Percentiles rank a stretch among this genome's conserved stretches.
Evolutionary conservation across 2,797 vertebrate species (phyloP).

Genomic region (Hapalemur alaotrensis): DNA sequence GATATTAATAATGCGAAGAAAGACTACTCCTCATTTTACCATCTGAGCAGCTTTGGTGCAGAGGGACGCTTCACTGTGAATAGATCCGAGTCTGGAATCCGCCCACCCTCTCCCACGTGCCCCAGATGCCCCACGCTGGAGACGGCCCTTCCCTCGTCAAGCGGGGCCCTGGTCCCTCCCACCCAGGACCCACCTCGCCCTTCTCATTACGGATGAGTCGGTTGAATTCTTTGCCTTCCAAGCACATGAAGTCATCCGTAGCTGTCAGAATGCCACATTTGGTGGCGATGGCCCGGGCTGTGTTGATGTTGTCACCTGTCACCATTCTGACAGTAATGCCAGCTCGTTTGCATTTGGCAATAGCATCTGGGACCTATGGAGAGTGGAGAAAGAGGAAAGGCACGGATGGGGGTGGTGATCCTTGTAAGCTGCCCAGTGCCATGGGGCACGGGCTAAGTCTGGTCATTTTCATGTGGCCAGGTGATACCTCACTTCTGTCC

Average conservation of each 20-base stretch:
- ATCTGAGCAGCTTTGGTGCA: background rate
- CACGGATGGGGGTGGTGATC: background rate
- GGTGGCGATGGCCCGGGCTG: conserved; percentile 95
- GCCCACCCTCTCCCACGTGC: background rate
- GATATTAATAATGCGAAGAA: background rate
- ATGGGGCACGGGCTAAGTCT: fast-evolving
- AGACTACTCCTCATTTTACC: background rate
- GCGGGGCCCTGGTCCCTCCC: background rate
- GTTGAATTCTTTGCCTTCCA: conserved; percentile 99
- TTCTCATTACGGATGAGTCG: conserved; percentile 95
- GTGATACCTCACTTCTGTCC: background rate
- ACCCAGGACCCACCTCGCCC: conserved; percentile 90
- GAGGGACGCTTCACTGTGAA: background rate
- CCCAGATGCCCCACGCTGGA: background rate
- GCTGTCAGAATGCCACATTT: conserved; percentile 96
- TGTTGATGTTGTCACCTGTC: conserved; percentile 99
- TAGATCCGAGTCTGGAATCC: background rate
- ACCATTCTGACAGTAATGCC: conserved; percentile 99
- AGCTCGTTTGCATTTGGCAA: conserved; percentile 93
- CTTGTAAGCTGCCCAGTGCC: background rate
- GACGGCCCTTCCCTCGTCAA: background rate
- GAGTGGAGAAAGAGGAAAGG: background rate
- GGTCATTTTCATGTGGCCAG: background rate
- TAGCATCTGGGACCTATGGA: conserved; percentile 93
- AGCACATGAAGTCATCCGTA: conserved; percentile 93